A percentile compares a stretch with the other conserved stretches of the same genome.
Conservation (phyloP, 1,140 invertebrate genomes). For the Phymorhynchus buccinoides region DNA sequence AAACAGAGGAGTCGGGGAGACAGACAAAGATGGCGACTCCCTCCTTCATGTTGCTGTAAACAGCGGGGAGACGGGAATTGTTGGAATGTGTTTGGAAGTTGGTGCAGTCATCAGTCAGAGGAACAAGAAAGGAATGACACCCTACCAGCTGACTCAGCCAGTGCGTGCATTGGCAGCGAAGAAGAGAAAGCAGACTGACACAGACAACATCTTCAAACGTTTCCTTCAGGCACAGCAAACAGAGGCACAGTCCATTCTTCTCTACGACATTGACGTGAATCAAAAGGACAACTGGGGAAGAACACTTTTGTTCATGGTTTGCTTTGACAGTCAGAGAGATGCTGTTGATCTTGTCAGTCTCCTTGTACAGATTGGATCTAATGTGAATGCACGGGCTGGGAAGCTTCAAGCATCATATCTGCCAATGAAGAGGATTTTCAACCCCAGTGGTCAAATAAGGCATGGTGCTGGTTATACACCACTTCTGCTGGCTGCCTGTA, state of each 20-base stretch:
- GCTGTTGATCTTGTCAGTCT: background rate
- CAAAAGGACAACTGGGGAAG: background rate
- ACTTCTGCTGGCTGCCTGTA: no score
- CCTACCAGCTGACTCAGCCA: constrained; percentile 6
- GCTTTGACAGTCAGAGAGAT: background rate
- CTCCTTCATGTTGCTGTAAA: background rate
- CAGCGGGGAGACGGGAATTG: background rate
- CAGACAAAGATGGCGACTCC: background rate
- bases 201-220: background rate
- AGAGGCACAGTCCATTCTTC: background rate
- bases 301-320: background rate
- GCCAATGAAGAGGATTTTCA: no score
- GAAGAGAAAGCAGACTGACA: background rate
- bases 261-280: background rate
- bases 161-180: background rate
- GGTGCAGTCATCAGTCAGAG: background rate
- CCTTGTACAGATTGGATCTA: background rate
- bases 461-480: background rate
- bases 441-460: no score
- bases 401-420: no score
- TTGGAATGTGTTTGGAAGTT: background rate
- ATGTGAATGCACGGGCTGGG: background rate
- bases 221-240: background rate
- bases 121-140: background rate
- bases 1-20: no score